These are phyloP conservation scores for Leguminivora glycinivorella DNA, from an alignment of 1,140 invertebrate genomes.

Conservation along the genomic window DNA sequence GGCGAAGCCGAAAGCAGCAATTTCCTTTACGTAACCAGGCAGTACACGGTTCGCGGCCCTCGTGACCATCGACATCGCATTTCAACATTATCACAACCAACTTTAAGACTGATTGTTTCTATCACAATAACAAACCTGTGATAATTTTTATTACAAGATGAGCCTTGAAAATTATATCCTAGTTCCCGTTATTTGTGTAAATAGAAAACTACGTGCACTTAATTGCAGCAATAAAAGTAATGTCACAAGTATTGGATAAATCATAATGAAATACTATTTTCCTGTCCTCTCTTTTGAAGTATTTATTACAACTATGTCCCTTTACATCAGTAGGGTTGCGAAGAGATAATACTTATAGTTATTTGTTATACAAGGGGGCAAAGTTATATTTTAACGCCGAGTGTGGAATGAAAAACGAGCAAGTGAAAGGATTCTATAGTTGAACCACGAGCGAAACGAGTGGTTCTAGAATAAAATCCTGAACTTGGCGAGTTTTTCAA, in stretches of 20 bases:
- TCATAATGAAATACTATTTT: neutral
- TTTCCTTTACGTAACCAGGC: neutral
- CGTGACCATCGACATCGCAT: slow-evolving; percentile 1
- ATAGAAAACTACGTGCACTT: neutral
- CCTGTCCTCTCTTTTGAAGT: neutral
- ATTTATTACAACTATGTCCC: neutral
- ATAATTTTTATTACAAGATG: neutral
- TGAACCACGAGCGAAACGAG: too few species aligned
- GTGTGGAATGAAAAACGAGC: too few species aligned
- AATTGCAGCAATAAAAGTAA: neutral
- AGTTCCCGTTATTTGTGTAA: too few species aligned
- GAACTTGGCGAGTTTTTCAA: too few species aligned
- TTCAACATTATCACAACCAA: neutral
- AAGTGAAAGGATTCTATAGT: too few species aligned
- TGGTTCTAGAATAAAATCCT: too few species aligned
- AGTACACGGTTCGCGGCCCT: neutral
- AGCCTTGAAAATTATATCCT: neutral
- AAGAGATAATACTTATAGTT: too few species aligned
- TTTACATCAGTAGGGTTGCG: neutral
- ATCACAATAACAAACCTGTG: neutral
- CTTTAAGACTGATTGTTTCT: neutral
- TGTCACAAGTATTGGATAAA: neutral
- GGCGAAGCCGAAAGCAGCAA: neutral
- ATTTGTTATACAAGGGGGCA: too few species aligned
- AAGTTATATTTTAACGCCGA: too few species aligned